Conservation (phyloP, 2,888 invertebrate genomes). For the Mesorhabditis spiculigera region DNA sequence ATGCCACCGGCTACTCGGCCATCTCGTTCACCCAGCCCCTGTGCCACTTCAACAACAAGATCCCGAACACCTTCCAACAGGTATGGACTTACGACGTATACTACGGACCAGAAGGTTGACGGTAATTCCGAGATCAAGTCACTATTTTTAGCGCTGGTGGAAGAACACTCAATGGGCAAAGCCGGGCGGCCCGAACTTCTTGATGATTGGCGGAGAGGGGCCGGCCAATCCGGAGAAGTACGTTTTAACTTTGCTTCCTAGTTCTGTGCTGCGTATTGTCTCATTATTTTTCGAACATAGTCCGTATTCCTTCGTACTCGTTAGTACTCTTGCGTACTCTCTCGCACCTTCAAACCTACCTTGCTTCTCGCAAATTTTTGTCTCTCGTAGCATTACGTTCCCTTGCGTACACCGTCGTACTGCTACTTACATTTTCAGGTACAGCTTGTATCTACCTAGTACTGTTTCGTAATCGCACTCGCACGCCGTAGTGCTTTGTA, state of each 20-base stretch:
- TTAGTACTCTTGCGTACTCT: too few relatives aligned
- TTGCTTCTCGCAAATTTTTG: too few relatives aligned
- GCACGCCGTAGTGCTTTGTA: too few relatives aligned
- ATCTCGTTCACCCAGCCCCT: constrained; percentile 23
- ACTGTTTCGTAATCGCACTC: too few relatives aligned
- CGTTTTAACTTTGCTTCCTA: not conserved
- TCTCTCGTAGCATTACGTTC: too few relatives aligned
- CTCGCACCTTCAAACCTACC: too few relatives aligned
- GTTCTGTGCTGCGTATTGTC: too few relatives aligned
- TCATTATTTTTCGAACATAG: too few relatives aligned
- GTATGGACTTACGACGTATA: constrained; percentile 5
- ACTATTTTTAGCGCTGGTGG: constrained; percentile 71
- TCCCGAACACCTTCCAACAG: constrained; percentile 30
- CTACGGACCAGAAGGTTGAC: not conserved
- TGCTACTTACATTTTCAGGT: too few relatives aligned
- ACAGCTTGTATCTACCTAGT: too few relatives aligned
- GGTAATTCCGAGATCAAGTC: not conserved
- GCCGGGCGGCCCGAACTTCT: constrained; percentile 76
- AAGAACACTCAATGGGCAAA: constrained; percentile 74
- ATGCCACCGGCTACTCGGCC: not conserved
- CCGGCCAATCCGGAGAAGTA: constrained; percentile 16
- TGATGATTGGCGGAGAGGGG: constrained; percentile 89
- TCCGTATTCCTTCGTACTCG: too few relatives aligned
- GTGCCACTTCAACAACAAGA: constrained; percentile 34
- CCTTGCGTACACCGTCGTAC: too few relatives aligned